Conservation (phyloP, 2,113 vertebrate species). For the Lophura nycthemera region DNA sequence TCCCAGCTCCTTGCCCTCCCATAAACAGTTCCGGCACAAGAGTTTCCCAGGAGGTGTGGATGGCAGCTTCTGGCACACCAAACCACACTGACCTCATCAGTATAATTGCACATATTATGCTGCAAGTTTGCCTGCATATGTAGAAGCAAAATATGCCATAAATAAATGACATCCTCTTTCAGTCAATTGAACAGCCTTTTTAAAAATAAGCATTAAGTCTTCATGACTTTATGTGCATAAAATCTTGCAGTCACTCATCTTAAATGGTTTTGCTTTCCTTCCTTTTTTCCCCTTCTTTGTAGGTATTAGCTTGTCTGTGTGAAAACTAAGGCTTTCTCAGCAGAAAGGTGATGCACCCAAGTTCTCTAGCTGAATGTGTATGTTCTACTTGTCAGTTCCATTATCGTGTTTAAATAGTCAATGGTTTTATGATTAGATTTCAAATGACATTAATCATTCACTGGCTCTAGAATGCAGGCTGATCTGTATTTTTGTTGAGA, state of each 20-base stretch:
- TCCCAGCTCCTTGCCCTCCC: neutral
- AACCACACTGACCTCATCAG: neutral
- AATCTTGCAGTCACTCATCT: neutral
- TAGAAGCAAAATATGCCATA: neutral
- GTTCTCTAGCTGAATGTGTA: neutral
- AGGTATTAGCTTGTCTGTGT: neutral
- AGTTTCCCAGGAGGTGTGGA: neutral
- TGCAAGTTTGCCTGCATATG: neutral
- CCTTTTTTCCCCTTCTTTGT: neutral
- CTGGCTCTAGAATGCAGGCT: neutral
- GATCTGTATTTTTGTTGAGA: slow-evolving; percentile 19
- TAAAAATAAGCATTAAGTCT: neutral
- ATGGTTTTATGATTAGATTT: slow-evolving; percentile 41
- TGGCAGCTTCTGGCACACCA: neutral
- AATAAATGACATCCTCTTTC: neutral
- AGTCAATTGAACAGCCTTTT: neutral
- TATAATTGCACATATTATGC: neutral
- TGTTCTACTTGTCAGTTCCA: neutral
- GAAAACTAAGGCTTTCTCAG: neutral
- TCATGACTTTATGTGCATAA: neutral
- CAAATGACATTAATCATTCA: slow-evolving; percentile 20
- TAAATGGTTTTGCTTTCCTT: neutral
- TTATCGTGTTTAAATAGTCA: slow-evolving; percentile 16
- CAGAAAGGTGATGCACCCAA: neutral
- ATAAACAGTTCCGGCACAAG: neutral